Conservation (phyloP, 2,888 invertebrate species). For the Synanthedon tipuliformis region DNA sequence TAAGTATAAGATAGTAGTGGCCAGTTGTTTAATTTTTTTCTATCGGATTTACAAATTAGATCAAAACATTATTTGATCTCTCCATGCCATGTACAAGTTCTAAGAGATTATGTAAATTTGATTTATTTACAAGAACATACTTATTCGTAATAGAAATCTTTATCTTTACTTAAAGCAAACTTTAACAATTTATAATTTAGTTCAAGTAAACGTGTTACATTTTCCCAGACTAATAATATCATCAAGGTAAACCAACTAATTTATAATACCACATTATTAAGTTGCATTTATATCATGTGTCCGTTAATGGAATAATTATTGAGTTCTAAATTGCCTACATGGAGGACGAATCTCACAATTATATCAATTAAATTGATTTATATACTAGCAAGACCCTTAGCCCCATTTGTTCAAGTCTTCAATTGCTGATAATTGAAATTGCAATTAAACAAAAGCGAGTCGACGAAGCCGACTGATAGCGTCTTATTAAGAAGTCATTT, state of each 20-base stretch:
- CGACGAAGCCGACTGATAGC: constrained; percentile 10
- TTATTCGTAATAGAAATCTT: too few relatives aligned
- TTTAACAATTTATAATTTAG: too few relatives aligned
- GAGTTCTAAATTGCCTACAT: not conserved
- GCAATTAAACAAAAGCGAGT: constrained; percentile 9
- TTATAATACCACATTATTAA: not conserved
- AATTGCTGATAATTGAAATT: not conserved
- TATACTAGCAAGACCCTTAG: constrained; percentile 3
- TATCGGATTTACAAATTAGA: too few relatives aligned
- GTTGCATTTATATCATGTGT: not conserved
- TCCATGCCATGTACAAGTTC: too few relatives aligned
- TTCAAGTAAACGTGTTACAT: not conserved
- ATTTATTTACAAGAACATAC: too few relatives aligned
- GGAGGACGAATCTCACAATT: constrained; percentile 11
- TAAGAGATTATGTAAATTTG: too few relatives aligned
- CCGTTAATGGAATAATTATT: not conserved
- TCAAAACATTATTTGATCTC: too few relatives aligned
- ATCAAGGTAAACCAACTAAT: not conserved
- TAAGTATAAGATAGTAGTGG: too few relatives aligned
- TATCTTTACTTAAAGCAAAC: too few relatives aligned
- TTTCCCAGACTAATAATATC: not conserved
- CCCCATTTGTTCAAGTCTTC: not conserved
- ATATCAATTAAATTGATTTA: constrained; percentile 16
- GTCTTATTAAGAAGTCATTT: not conserved
- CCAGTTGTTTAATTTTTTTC: too few relatives aligned